Evolutionary conservation across 1,140 invertebrate species (phyloP), one percentile per base, ranked within the genome.

Genomic region (Aporrectodea caliginosa): DNA sequence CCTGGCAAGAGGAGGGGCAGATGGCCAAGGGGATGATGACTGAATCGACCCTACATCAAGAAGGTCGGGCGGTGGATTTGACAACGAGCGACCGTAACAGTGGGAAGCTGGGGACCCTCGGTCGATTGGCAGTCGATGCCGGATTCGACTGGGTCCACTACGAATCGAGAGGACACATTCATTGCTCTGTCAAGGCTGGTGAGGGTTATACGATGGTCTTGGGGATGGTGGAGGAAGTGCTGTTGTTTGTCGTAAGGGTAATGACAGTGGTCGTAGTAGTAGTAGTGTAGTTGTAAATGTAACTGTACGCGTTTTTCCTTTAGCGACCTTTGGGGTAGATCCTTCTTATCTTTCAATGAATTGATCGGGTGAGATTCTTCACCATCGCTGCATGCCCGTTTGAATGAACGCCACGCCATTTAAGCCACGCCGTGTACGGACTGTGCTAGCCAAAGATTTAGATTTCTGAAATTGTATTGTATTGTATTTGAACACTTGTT

Each of bases 111-210:
- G 96, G 96, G 69, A 96, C 98, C 94, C 89, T 98, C 80, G 96
- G 96, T 0, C 90, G 96, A 68, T 91, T 98, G n/a, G 96, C 96
- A 0, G 94, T 97, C 31, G 94, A 98, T 88, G 95, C 96, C 14
- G 96, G 96, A 83, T 98, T 98, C 91, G 96, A 98, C 90, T 98
- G 96, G 96, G 97, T 99, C 30, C 97, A 94, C 89, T 98, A 98
- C 87, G 95, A 98, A 88, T 94, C 93, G 84, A 91, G 95, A 80
- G 92, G 93, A 22, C 95, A 98, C 86, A 97, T 99, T 85, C 97
- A 99, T 88, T 97, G 95, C 88, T 98, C 96, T 35, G 96, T 98
- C 73, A 97, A 96, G 90, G 96, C 96, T 92, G 96, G 97, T 98
- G 91, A 91, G 83, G 43, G 6, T 22, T 6, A 12, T 58, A 58